Evolutionary conservation across 2,888 invertebrate species (phyloP).

Genomic region (Rotaria magnacalcarata): DNA sequence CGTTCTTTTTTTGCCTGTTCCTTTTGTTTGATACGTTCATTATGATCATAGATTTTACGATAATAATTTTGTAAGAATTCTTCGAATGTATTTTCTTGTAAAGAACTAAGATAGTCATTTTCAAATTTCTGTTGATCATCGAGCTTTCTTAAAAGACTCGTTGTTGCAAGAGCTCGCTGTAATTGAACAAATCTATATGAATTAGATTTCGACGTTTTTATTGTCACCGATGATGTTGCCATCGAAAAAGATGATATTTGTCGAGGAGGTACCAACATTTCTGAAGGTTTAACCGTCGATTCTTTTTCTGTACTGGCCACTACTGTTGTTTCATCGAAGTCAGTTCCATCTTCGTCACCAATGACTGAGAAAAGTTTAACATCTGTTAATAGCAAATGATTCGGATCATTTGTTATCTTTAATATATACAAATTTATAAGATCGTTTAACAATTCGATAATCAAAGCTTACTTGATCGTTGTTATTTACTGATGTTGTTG

Average conservation of each 20-base stretch:
- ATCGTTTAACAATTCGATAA: not conserved
- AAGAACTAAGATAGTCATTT: not conserved
- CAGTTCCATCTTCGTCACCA: not conserved
- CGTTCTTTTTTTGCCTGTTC: not conserved
- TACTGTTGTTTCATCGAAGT: not conserved
- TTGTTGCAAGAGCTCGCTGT: not conserved
- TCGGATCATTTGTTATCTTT: not conserved
- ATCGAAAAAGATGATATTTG: not conserved
- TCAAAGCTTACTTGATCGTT: not conserved
- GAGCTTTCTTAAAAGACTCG: not conserved
- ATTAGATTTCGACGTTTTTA: not conserved
- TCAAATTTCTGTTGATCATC: not conserved
- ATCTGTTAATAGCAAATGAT: not conserved
- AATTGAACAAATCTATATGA: constrained; percentile 3
- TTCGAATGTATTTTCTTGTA: not conserved
- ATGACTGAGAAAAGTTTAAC: not conserved
- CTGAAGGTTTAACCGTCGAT: not conserved
- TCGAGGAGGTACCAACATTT: not conserved
- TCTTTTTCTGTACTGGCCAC: not conserved
- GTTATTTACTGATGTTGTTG: not conserved
- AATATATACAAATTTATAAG: not conserved
- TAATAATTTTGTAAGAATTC: not conserved
- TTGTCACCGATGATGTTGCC: not conserved
- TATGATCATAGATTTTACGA: not conserved
- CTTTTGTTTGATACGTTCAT: not conserved